Base-by-base conservation (phyloP, 2,113 vertebrate genomes). In the Ceyx cyanopectus region DNA sequence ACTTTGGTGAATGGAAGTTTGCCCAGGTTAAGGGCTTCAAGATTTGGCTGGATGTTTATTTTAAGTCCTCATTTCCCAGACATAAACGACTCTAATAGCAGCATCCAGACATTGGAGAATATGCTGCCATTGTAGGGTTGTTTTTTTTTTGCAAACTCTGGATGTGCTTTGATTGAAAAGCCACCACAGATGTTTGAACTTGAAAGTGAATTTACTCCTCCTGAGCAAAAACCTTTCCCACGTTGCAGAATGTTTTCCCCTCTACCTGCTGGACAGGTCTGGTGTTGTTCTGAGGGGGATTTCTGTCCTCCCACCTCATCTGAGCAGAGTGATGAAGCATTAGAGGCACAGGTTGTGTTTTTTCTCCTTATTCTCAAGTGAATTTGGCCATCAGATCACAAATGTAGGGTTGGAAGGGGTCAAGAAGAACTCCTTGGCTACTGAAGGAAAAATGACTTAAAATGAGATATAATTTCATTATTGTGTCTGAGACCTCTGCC, bases 31-130 rank as follows among this genome's bases (percentile, higher is more conserved):
- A 94, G 50, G 84, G 81, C 72, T 95, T 91, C 61, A 94, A 60
- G 72, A 74, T 92, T 95, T 96, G 50, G 41, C 80, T 93, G 48
- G n/a, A 8, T 89, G 48, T 94, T 94, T 95, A 90, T 94, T 95
- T 95, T 78, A 87, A 94, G 92, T 93, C 72, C 41, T 92, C 29
- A 58, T 86, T 95, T 94, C 69, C 66, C 77, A 95, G 90, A 93
- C 54, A 77, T 84, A 89, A 94, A 84, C 76, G 81, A 14, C 85
- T 95, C 74, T 90, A 90, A 73, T 84, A 57, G 93, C 81, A 85
- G 85, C 69, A 65, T 91, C 80, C 87, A 92, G 85, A 95, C 94
- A 92, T 86, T 92, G 93, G 78, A 92, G 80, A 93, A 81, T 85
- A 92, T 63, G 66, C 78, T 58, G 24, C 85, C 90, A 67, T 89